Evolutionary conservation across 2,888 invertebrate genomes (phyloP), one percentile per base, ranked within the genome.

Genomic region (Phasia obesa): DNA sequence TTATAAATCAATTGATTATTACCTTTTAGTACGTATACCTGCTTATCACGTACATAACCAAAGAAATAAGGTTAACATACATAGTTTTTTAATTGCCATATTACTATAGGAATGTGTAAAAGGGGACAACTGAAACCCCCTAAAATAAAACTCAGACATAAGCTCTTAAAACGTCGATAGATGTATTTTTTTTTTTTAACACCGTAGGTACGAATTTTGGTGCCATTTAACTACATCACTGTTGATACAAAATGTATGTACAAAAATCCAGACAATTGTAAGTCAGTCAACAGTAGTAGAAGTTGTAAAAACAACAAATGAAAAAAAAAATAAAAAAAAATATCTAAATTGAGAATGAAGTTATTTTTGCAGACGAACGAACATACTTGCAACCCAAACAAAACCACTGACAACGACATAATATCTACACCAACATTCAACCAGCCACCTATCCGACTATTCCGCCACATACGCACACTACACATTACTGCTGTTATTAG

Each of bases 271-370:
- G 44, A 64, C 69, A 75, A 70, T 80, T 74, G 67, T 62, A 69
- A 80, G 75, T 81, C 76, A 82, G 71, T 67, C 73, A 51, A 62
- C 60, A 60, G 25, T 49, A 64, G 38, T 49, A 64, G 19, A 62
- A 69, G 44, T 70, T 74, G 60, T 69, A 64, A 42, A 67, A 67
- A 47, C 67, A 35, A 47, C 67, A 69, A 76, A 38, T 31, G 42
- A 64, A 55, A 57, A 69, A 25, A 67, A 44, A 23, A 57, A 51
- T 6, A 42, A 49, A 51, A 51, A 64, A n/a, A 55, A 65, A 71
- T 38, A 67, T 79, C 75, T 75, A 75, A 75, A 79, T 71, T 83
- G 83, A 83, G 83, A 83, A 62, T 55, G 55, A 80, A 67, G 74
- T 73, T 75, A 75, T 75, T 60, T 57, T 51, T 70, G 53, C 75